Evolutionary conservation across 37 sponge, comb jelly and placozoan species (phyloP), one percentile per base, ranked within the genome.

Genomic region (Corticium candelabrum): DNA sequence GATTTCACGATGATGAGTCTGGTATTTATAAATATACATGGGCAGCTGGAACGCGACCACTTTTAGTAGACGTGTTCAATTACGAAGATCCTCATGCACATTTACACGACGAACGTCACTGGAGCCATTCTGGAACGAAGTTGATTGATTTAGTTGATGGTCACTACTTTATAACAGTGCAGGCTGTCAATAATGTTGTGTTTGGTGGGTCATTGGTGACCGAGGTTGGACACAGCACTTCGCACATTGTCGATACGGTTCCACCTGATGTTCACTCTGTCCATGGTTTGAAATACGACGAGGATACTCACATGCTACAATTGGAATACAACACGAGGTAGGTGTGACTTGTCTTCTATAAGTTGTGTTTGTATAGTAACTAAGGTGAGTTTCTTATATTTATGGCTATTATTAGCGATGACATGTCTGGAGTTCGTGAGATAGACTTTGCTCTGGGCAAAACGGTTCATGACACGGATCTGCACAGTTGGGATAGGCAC

Each of bases 191-290:
- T 71, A 35, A 71, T 67, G 90, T 85, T 3, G 86, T 33, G 3
- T 87, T 86, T 41, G 94, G 94, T 3, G 90, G 90, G 0, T 80
- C 94, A 0, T 80, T 89, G n/a, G 90, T 84, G 40, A 89, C 90
- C 31, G 87, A 84, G 0, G 73, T 94, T 7, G 83, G 86, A 0
- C 94, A 94, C 74, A 77, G 76, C 72, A 90, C 90, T n/a, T 90
- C 90, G 15, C 89, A 88, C 74, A 43, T 84, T 0, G 50, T 94
- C n/a, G 94, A 94, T 40, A 87, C 86, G 1, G 43, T 68, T 38
- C 88, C 84, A 37, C 94, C 94, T 21, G 7, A 75, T 0, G 34
- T 94, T 30, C 34, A 31, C 3, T 67, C 38, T 3, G 77, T 75
- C 0, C 36, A 27, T 0, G 32, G 77, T 31, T n/a, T 79, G 27